Conservation (phyloP, 2,113 vertebrate genomes). For the Eudorcas thomsonii region DNA sequence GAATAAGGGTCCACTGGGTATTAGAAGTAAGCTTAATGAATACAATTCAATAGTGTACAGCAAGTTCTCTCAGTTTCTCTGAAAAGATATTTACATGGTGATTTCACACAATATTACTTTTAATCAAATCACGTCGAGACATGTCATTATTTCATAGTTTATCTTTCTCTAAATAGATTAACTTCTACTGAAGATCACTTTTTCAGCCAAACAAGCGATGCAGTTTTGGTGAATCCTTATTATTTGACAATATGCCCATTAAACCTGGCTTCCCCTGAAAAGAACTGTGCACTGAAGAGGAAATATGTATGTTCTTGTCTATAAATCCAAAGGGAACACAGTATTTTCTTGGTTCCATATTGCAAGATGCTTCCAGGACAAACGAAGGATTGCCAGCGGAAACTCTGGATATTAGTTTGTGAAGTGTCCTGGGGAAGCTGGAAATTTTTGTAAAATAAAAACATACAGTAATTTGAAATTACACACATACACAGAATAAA, state of each 20-base stretch:
- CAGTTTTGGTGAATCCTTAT: constrained; percentile 34
- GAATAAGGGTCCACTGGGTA: constrained; percentile 13
- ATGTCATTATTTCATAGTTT: constrained; percentile 31
- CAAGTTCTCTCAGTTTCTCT: not conserved
- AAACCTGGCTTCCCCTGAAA: constrained; percentile 53
- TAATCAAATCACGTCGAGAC: constrained; percentile 3
- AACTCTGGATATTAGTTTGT: constrained; percentile 70
- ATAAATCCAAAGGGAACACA: constrained; percentile 66
- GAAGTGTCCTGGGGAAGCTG: constrained; percentile 63
- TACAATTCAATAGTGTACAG: not conserved
- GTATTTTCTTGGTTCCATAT: constrained; percentile 65
- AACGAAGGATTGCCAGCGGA: constrained; percentile 70
- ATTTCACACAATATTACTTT: constrained; percentile 57
- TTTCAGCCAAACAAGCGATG: not conserved
- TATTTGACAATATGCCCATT: constrained; percentile 51
- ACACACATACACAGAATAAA: constrained; percentile 54
- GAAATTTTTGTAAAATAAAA: constrained; percentile 72
- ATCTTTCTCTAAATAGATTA: constrained; percentile 44
- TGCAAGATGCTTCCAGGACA: constrained; percentile 70
- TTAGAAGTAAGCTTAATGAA: constrained; percentile 49
- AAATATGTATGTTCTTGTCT: constrained; percentile 61
- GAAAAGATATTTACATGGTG: constrained; percentile 29
- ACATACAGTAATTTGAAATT: constrained; percentile 69
- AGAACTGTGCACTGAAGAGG: constrained; percentile 27
- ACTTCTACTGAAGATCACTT: constrained; percentile 17